Evolutionary conservation across 2,797 vertebrate genomes (phyloP).

Genomic region (Betta splendens): DNA sequence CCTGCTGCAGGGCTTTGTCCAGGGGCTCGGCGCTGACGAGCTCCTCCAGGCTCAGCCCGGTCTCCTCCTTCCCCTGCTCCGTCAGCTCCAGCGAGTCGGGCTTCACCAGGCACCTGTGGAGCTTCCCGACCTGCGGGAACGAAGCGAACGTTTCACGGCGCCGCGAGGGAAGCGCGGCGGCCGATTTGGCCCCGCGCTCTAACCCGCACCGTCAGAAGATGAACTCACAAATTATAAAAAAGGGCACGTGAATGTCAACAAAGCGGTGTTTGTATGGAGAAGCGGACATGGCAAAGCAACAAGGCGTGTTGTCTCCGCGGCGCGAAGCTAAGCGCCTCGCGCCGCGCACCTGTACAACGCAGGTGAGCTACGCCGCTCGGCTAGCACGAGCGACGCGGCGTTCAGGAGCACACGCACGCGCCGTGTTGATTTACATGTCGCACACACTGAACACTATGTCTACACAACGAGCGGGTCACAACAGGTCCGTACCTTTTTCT

Average conservation of each 20-base stretch:
- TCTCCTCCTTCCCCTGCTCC: conserved; percentile 89
- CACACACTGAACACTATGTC: conserved; percentile 50
- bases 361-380: conserved; percentile 56
- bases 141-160: conserved; percentile 65
- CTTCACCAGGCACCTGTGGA: conserved; percentile 91
- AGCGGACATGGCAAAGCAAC: conserved; percentile 76
- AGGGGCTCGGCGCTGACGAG: conserved; percentile 88
- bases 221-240: conserved; percentile 39
- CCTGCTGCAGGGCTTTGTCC: conserved; percentile 92
- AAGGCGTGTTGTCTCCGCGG: conserved; percentile 64
- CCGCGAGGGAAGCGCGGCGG: conserved; percentile 17
- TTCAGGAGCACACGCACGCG: conserved; percentile 73
- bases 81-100: conserved; percentile 91
- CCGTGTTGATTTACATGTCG: conserved; percentile 78
- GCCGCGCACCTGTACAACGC: conserved; percentile 64
- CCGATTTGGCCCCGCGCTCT: too few species aligned
- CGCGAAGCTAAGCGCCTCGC: conserved; percentile 13
- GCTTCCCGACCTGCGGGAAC: conserved; percentile 90
- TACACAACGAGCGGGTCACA: conserved; percentile 71
- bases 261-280: conserved; percentile 58
- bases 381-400: conserved; percentile 32
- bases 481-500: conserved; percentile 93
- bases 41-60: conserved; percentile 86
- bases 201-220: conserved; percentile 48
- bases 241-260: conserved; percentile 72